Evolutionary conservation across 2,888 invertebrate species (phyloP).

Genomic region (Lymantria dispar): DNA sequence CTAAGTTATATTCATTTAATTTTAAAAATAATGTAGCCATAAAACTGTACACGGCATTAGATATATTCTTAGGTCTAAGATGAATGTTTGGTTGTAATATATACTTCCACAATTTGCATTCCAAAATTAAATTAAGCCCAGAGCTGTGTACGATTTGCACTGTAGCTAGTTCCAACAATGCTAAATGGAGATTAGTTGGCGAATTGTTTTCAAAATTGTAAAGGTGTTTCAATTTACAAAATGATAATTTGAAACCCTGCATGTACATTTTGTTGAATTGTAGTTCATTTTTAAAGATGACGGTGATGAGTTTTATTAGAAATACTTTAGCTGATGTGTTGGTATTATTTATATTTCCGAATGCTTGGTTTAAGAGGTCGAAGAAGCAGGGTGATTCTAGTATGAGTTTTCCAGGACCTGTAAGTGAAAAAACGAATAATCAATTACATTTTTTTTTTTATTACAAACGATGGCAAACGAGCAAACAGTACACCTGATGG

Average conservation of each 20-base stretch:
- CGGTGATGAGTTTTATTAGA: slow-evolving; percentile 33
- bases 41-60: slow-evolving; percentile 32
- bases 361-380: slow-evolving; percentile 36
- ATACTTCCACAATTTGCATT: slow-evolving; percentile 32
- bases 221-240: slow-evolving; percentile 19
- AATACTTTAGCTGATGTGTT: slow-evolving; percentile 37
- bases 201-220: slow-evolving; percentile 18
- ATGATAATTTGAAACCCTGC: slow-evolving; percentile 24
- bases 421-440: not conserved
- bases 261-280: slow-evolving; percentile 42
- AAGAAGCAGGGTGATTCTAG: slow-evolving; percentile 41
- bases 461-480: too few species aligned
- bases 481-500: too few species aligned
- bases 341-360: slow-evolving; percentile 30
- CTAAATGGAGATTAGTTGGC: slow-evolving; percentile 23
- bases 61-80: slow-evolving; percentile 16
- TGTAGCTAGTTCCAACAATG: slow-evolving; percentile 29
- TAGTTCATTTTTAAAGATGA: slow-evolving; percentile 42
- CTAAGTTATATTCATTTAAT: slow-evolving; percentile 37
- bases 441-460: too few species aligned
- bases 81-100: slow-evolving; percentile 24
- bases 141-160: slow-evolving; percentile 35
- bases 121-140: slow-evolving; percentile 31
- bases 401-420: slow-evolving; percentile 37
- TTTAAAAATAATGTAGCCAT: slow-evolving; percentile 36